These are phyloP conservation scores for Tragelaphus imberbis DNA, from an alignment of 2,113 vertebrate genomes.

Conservation along the genomic window DNA sequence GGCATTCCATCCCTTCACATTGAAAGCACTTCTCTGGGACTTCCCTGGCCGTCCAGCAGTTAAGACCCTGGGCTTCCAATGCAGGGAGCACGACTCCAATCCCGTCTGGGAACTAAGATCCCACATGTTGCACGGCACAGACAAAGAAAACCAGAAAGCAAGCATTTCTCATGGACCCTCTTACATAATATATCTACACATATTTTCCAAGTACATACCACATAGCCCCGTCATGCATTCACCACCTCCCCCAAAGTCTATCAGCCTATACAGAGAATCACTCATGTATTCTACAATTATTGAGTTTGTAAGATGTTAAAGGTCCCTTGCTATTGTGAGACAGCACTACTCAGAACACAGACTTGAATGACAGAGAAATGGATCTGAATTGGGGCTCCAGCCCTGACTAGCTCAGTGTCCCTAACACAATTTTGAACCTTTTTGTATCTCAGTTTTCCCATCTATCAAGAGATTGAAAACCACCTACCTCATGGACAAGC, in stretches of 20 bases:
- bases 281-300: neutral
- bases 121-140: neutral
- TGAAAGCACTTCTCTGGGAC: neutral
- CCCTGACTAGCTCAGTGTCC: neutral
- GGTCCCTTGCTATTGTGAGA: neutral
- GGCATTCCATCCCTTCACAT: neutral
- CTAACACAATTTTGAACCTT: neutral
- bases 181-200: neutral
- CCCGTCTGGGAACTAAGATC: fast-evolving
- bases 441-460: neutral
- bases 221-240: neutral
- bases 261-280: neutral
- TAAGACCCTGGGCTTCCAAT: neutral
- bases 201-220: neutral
- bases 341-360: neutral
- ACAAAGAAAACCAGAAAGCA: neutral
- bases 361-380: neutral
- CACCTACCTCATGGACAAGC: neutral
- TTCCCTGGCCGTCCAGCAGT: neutral
- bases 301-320: neutral
- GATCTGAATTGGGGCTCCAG: neutral
- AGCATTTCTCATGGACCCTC: neutral
- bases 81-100: neutral
- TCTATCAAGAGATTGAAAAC: neutral
- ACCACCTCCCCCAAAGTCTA: neutral